Evolutionary conservation across 2,797 vertebrate genomes (phyloP), one percentile per base, ranked within the genome.

Genomic region (Nasua narica): DNA sequence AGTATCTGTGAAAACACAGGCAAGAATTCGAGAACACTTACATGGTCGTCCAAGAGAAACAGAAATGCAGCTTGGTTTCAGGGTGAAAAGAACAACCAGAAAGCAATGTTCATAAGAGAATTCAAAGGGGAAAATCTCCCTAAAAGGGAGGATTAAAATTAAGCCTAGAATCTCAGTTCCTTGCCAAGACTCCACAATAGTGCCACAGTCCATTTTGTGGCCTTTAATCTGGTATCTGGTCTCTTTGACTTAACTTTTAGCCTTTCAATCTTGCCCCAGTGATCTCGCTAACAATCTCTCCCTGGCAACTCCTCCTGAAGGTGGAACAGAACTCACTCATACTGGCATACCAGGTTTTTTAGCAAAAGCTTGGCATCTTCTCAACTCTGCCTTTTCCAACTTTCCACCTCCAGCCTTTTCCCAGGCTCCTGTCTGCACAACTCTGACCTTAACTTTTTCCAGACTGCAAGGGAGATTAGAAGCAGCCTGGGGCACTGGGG

Each of bases 1-100:
- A 29, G 6, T 79, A 85, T 81, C 93, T 94, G 18, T 56, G 21
- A 93, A 95, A 82, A 84, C 56, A 87, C 91, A 94, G 54, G 78
- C 74, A 56, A 37, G 48, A 85, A 84, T 86, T 77, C 84, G 83
- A 96, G 62, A 48, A 50, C 18, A 62, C 18, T 16, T 54, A 21
- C 7, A 2, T 52, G 79, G 7, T 29, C 50, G 1, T 96, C 87
- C 87, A 96, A 90, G 50, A 92, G 46, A 96, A 94, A 96, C 74
- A 94, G n/a, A 85, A 91, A 72, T 18, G 13, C 11, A 52, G 29
- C 60, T 87, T 60, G 52, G 78, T 91, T 87, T 84, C 79, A 86
- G 35, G 7, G 23, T 65, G 25, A 76, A 84, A 95, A 56, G 29
- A 90, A 90, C 29, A 60, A 90, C 35, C 52, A 72, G 35, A 67